phyloP scores from a whole-genome alignment of 2,797 vertebrate genomes.

The Sebastes wilsoni region DNA sequence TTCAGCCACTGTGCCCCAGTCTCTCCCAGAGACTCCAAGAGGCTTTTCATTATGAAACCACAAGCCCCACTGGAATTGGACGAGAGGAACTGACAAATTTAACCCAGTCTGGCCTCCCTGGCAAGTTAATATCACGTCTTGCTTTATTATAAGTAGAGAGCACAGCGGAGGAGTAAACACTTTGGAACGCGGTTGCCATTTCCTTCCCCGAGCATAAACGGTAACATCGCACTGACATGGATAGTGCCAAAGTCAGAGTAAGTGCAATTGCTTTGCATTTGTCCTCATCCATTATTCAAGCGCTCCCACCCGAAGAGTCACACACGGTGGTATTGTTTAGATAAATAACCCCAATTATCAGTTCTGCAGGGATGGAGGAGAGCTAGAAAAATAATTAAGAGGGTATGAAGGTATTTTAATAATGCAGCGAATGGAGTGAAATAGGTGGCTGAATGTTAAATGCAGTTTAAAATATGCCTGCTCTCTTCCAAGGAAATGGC shows the following conservation, averaged over 20 bases:
- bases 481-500: constrained; percentile 63
- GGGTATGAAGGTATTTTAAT: constrained; percentile 75
- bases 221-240: constrained; percentile 48
- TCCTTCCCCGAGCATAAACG: constrained; percentile 55
- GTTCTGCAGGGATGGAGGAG: constrained; percentile 63
- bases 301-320: constrained; percentile 61
- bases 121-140: constrained; percentile 71
- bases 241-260: constrained; percentile 69
- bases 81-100: constrained; percentile 69
- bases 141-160: constrained; percentile 60
- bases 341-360: constrained; percentile 84
- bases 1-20: constrained; percentile 45
- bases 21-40: constrained; percentile 48
- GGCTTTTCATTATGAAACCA: constrained; percentile 75
- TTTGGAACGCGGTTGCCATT: constrained; percentile 53
- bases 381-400: constrained; percentile 73
- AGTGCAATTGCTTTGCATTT: constrained; percentile 78
- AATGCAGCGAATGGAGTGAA: constrained; percentile 64
- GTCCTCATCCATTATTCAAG: constrained; percentile 84
- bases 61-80: constrained; percentile 62
- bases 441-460: constrained; percentile 76
- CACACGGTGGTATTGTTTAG: constrained; percentile 76
- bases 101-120: constrained; percentile 66
- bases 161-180: constrained; percentile 59
- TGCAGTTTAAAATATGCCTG: constrained; percentile 69